Evolutionary conservation across 2,797 vertebrate species (phyloP), one percentile per base, ranked within the genome.

Genomic region (Poeciliopsis paucimaculata): DNA sequence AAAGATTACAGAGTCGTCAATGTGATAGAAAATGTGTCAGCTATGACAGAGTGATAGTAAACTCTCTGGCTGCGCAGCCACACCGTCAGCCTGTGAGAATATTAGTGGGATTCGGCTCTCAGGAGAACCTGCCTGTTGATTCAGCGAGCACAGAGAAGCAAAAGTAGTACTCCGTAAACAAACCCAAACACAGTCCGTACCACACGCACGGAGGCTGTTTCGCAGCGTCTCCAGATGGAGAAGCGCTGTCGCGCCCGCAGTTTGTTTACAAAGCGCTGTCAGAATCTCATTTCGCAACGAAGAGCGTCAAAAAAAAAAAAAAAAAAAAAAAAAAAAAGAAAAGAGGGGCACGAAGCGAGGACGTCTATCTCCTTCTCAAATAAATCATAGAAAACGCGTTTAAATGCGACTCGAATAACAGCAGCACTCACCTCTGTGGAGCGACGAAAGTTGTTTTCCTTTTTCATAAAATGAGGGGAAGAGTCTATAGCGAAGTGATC

Each of bases 181-280:
- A 49, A 31, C 53, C 9, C 55, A 11, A 31, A 45, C 43, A 51
- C 28, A 36, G n/a, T 28, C 34, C 1, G n/a, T 11, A 4, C 34
- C 12, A 7, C 16, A 68, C 72, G 57, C 36, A 10, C 62, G 8
- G 26, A 26, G 39, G 34, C 68, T 71, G 41, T 13, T 41, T 15
- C 2, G 43, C 70, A 18, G 68, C 72, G 80, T 34, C 46, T 5
- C 15, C 57, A 28, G 53, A 45, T 39, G 26, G 75, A 73, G 75
- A 43, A 46, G 85, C 62, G 66, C 57, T 47, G 55, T 53, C 46
- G 55, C 81, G 34, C 83, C 79, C 77, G 77, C 85, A 88, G 87
- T 94, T 92, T 94, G 95, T 95, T 95, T 94, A 94, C 93, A 90
- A 86, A 90, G 80, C 90, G 86, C 88, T 88, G 88, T 86, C 87